Evolutionary conservation across 2,797 vertebrate species (phyloP), one percentile per base, ranked within the genome.

Genomic region (Scolopax rusticola): DNA sequence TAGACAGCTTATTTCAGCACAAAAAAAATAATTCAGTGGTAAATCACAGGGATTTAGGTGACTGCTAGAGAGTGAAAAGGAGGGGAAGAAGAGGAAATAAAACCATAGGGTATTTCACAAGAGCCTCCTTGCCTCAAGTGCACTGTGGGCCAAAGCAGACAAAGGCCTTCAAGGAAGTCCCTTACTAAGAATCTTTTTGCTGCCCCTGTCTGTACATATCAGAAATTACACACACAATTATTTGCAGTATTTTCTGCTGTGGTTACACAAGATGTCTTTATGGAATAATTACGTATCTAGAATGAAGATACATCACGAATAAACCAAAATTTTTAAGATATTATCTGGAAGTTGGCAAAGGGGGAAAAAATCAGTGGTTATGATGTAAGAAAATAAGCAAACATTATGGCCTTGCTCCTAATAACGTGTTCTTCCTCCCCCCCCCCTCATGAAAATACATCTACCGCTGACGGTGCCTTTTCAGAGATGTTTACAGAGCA

Each of bases 151-250:
- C 74, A 90, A 89, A 81, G 68, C 18, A 89, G 57, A 74, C 12
- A 59, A 74, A 79, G 19, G 53, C 11, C 77, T 71, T 47, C 57
- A 63, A 84, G 32, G 33, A 76, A 79, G 60, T 80, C 67, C 78
- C 74, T 74, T 70, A 43, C 38, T 69, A 83, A 40, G 50, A 92
- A 59, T 33, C 77, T 96, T 96, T 91, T 32, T 95, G 69, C 81
- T 96, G 89, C 87, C 87, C 82, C 94, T 96, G 54, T 53, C 87
- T 86, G 91, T 84, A 81, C 79, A 30, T 25, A 87, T 25, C 45
- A 91, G 79, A 96, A 87, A 94, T 87, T 70, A 90, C 94, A 96
- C 0, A 1, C 81, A 48, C 30, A 84, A 23, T 54, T 54, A 73
- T 78, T 68, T 86, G 48, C 67, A 84, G 65, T 18, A 51, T 51